Evolutionary conservation across 2,797 vertebrate genomes (phyloP).

Genomic region (Lepus townsendii): DNA sequence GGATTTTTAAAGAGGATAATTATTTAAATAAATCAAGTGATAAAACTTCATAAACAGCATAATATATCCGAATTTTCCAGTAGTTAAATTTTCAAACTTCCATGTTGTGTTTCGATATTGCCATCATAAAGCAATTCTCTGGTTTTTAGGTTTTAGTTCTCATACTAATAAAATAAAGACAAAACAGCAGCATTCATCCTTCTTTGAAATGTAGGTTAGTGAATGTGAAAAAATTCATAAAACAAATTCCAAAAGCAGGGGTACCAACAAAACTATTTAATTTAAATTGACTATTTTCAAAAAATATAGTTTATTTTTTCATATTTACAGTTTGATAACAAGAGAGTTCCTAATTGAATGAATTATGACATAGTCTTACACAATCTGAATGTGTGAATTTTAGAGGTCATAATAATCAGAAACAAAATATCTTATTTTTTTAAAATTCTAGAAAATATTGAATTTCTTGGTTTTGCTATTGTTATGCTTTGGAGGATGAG

Average conservation of each 20-base stretch:
- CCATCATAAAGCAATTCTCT: background rate
- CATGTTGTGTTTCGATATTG: conserved; percentile 36
- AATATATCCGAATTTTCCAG: conserved; percentile 22
- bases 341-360: conserved; percentile 18
- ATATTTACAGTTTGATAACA: background rate
- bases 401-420: conserved; percentile 7
- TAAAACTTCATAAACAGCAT: background rate
- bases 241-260: conserved; percentile 67
- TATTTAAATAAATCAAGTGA: conserved; percentile 25
- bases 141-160: conserved; percentile 34
- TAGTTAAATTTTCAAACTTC: background rate
- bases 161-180: conserved; percentile 63
- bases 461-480: conserved; percentile 48
- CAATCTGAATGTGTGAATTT: conserved; percentile 58
- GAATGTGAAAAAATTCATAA: conserved; percentile 43
- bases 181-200: conserved; percentile 63
- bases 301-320: conserved; percentile 29
- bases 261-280: conserved; percentile 16
- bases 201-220: conserved; percentile 78
- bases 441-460: conserved; percentile 55
- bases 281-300: conserved; percentile 53
- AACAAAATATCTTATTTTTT: conserved; percentile 51
- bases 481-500: conserved; percentile 1
- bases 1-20: background rate
- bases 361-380: conserved; percentile 24